A percentile compares a stretch with the other conserved stretches of the same genome.
These are phyloP conservation scores for Heteromyza rotundicornis DNA, from an alignment of 2,888 invertebrate genomes.

Conservation along the genomic window DNA sequence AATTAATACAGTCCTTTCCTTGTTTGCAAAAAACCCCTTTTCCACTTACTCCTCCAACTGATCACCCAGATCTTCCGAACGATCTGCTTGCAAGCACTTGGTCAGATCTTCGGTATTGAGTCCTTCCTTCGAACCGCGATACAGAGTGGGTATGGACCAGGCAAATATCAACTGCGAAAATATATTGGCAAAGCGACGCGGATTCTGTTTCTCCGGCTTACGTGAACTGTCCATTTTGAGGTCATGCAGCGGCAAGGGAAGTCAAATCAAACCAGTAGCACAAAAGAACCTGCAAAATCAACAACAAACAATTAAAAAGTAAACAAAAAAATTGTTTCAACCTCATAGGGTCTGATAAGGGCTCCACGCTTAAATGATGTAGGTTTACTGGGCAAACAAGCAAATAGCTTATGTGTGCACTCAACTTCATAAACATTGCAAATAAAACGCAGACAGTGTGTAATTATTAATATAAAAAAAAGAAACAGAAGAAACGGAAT, in stretches of 20 bases:
- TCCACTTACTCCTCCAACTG: constrained; percentile 57
- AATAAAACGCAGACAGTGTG: no score
- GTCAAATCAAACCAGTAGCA: not conserved
- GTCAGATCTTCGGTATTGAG: constrained; percentile 73
- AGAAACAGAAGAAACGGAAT: no score
- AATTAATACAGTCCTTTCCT: not conserved
- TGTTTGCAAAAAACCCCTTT: no score
- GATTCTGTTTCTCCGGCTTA: constrained; percentile 59
- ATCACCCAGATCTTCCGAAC: constrained; percentile 59
- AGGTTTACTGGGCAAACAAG: no score
- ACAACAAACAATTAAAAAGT: not conserved
- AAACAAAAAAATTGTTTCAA: not conserved
- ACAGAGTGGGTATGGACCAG: constrained; percentile 59
- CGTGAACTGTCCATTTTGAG: constrained; percentile 58
- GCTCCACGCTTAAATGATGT: no score
- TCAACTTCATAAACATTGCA: no score
- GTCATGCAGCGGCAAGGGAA: not conserved
- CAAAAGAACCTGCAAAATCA: not conserved
- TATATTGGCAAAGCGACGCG: constrained; percentile 54
- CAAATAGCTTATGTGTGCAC: no score
- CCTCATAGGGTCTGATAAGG: no score
- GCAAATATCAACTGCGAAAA: constrained; percentile 59
- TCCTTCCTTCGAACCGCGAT: constrained; percentile 53
- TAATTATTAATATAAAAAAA: no score
- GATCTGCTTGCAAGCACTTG: constrained; percentile 69